Evolutionary conservation across 2,113 vertebrate species (phyloP), one percentile per base, ranked within the genome.

Genomic region (Megaceryle torquata): DNA sequence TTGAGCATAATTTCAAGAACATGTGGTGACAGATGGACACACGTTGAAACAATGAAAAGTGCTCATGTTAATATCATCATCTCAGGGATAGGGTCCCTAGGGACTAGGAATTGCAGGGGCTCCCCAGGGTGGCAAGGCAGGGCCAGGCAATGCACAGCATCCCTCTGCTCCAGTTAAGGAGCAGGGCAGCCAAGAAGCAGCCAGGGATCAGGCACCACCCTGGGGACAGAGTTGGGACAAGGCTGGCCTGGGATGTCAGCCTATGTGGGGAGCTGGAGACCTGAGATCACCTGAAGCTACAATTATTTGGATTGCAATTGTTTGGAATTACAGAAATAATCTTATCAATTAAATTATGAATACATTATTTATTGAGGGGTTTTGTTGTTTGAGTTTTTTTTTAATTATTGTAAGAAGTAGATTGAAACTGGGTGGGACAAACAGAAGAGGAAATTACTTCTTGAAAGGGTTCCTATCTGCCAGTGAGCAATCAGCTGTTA

Each of bases 141-240:
- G 18, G 6, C 25, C 43, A 53, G 15, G 26, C 5, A 76, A 8
- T 4, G 63, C 1, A 0, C 41, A 16, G 19, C 6, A 7, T 53
- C 35, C 41, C 41, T 22, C 18, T 41, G 9, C 10, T 10, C 46
- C 53, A 43, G 35, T 4, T 57, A 79, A 44, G 44, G 25, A 41
- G 5, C 20, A 85, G 31, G 53, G 29, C 9, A 77, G 28, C 7
- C 1, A 2, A 16, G 7, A 7, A 6, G 8, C 11, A 88, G 18
- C 10, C 53, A 37, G 33, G 19, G 2, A 46, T 65, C 20, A 88
- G 41, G 5, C 41, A 79, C 21, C 2, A 56, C n/a, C 24, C 21
- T 60, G 33, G 11, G 13, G 9, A 51, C 5, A 7, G 8, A 19
- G 9, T 0, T 79, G 33, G 15, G 11, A 78, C 15, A 50, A 48